Evolutionary conservation across 2,888 invertebrate species (phyloP).

Genomic region (Temnothorax unifasciatus): DNA sequence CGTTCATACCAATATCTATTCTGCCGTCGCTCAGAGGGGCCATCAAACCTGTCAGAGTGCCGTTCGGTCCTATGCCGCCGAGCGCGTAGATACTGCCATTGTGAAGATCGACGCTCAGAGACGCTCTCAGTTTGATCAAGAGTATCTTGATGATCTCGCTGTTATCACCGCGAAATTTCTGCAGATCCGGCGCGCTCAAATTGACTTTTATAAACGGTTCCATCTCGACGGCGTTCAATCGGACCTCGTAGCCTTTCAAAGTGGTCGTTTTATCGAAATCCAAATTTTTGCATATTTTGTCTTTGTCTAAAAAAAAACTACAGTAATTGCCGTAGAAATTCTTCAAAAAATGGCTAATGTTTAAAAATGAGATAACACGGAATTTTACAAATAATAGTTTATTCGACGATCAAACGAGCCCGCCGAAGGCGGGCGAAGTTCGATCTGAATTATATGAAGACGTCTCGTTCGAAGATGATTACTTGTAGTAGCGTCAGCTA

Average conservation of each 20-base stretch:
- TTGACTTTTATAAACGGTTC: conserved; percentile 62
- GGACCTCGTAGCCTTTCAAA: conserved; percentile 68
- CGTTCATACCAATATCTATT: conserved; percentile 73
- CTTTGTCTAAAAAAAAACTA: conserved; percentile 35
- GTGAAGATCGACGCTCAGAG: conserved; percentile 51
- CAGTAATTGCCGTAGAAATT: neutral
- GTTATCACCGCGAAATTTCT: conserved; percentile 70
- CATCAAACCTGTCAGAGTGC: conserved; percentile 66
- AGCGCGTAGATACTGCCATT: conserved; percentile 47
- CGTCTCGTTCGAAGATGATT: too few relatives aligned
- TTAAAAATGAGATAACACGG: neutral
- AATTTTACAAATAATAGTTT: neutral
- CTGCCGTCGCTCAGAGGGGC: conserved; percentile 61
- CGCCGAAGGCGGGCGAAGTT: too few relatives aligned
- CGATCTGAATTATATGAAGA: too few relatives aligned
- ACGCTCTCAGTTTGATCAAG: conserved; percentile 63
- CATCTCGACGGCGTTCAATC: conserved; percentile 65
- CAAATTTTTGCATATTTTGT: conserved; percentile 61
- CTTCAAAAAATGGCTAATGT: neutral
- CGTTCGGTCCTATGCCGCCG: conserved; percentile 61
- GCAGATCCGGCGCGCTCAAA: conserved; percentile 14
- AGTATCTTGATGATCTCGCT: conserved; percentile 67
- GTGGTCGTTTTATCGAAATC: conserved; percentile 65
- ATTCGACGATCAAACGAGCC: too few relatives aligned
- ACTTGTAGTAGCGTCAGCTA: too few relatives aligned